Percentiles rank a stretch among this genome's conserved stretches.
Evolutionary conservation across 2,888 invertebrate species (phyloP).

Genomic region (Drosophila parthenogenetica): DNA sequence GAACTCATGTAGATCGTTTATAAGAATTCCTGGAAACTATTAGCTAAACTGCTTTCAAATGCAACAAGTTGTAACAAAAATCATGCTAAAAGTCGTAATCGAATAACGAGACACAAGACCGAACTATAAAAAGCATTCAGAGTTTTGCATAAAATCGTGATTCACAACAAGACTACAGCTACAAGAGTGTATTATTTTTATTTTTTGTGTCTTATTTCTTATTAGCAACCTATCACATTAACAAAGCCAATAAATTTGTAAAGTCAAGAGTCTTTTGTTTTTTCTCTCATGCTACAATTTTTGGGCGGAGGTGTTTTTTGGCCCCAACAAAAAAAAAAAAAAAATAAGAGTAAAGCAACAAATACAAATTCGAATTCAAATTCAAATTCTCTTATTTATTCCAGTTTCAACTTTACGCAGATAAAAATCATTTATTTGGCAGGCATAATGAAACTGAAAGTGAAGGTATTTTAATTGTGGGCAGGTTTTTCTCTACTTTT

Average conservation of each 20-base stretch:
- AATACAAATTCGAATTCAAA: slow-evolving; percentile 23
- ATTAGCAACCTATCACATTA: slow-evolving; percentile 49
- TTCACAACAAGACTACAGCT: slow-evolving; percentile 47
- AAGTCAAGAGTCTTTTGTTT: slow-evolving; percentile 59
- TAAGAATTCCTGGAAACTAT: slow-evolving; percentile 13
- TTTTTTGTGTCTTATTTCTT: slow-evolving; percentile 36
- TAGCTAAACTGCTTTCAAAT: not conserved
- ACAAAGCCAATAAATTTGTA: slow-evolving; percentile 64
- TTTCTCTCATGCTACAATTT: slow-evolving; percentile 55
- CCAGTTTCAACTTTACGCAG: slow-evolving; percentile 61
- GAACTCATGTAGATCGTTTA: not conserved
- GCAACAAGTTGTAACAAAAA: slow-evolving; percentile 39
- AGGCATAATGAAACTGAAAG: slow-evolving; percentile 68
- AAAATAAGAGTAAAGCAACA: slow-evolving; percentile 27
- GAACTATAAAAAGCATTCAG: slow-evolving; percentile 44
- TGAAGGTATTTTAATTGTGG: slow-evolving; percentile 71
- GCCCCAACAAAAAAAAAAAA: slow-evolving; percentile 34
- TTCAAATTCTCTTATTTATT: slow-evolving; percentile 61
- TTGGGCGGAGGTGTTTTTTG: slow-evolving; percentile 69
- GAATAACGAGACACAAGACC: slow-evolving; percentile 5
- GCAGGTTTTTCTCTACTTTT: slow-evolving; percentile 58
- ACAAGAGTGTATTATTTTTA: slow-evolving; percentile 28
- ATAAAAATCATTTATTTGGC: slow-evolving; percentile 66
- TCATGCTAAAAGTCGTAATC: slow-evolving; percentile 28
- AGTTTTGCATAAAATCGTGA: slow-evolving; percentile 74